Evolutionary conservation across 2,113 vertebrate genomes (phyloP).

Genomic region (Myodes glareolus): DNA sequence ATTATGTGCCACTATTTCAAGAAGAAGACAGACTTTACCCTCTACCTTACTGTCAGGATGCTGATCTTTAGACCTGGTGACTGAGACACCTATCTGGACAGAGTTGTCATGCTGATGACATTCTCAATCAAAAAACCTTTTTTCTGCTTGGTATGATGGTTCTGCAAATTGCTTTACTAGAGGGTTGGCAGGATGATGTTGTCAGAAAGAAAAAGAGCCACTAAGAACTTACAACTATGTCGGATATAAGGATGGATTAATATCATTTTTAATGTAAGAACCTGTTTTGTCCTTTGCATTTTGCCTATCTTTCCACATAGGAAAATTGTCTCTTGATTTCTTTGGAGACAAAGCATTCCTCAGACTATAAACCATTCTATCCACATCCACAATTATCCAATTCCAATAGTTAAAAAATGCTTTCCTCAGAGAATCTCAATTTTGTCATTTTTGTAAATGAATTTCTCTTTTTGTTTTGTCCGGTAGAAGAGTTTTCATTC

Average conservation of each 20-base stretch:
- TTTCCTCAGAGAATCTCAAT: constrained; percentile 14
- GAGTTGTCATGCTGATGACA: not conserved
- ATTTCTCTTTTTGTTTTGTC: constrained; percentile 25
- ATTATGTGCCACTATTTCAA: not conserved
- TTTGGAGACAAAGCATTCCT: constrained; percentile 13
- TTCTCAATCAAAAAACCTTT: not conserved
- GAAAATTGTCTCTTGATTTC: not conserved
- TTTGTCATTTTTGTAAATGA: not conserved
- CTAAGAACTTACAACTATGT: not conserved
- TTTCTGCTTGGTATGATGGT: not conserved
- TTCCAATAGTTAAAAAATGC: constrained; percentile 29
- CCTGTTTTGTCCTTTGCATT: not conserved
- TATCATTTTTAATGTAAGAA: not conserved
- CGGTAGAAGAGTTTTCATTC: not conserved
- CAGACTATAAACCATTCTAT: not conserved
- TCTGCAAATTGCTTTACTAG: not conserved
- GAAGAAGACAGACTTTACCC: not conserved
- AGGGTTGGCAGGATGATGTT: not conserved
- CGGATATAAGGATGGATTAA: not conserved
- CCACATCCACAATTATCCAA: not conserved
- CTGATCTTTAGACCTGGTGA: not conserved
- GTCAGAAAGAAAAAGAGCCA: not conserved
- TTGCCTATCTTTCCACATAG: not conserved
- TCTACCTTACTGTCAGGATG: not conserved
- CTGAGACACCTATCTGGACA: not conserved